These are phyloP conservation scores for Eciton burchellii DNA, from an alignment of 1,140 invertebrate genomes.

Conservation along the genomic window DNA sequence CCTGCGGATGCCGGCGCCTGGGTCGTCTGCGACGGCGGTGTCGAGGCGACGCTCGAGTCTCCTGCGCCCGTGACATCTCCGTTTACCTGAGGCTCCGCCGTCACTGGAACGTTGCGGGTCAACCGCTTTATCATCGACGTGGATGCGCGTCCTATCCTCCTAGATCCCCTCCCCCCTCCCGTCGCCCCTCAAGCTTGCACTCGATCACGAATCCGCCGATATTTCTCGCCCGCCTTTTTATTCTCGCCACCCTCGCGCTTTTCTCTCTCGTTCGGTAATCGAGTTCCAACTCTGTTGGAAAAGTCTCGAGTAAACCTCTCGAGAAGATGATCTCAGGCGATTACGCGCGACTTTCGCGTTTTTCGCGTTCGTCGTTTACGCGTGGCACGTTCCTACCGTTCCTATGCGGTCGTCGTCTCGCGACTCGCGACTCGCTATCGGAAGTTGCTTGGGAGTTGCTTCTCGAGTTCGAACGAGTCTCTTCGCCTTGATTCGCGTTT, in stretches of 20 bases:
- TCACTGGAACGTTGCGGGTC: constrained; percentile 79
- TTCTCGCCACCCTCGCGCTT: background rate
- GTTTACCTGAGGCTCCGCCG: constrained; percentile 83
- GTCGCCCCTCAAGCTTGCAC: constrained; percentile 48
- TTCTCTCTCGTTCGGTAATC: background rate
- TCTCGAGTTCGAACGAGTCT: too few species aligned
- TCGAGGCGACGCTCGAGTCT: constrained; percentile 84
- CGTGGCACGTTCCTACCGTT: too few species aligned
- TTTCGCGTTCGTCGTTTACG: too few species aligned
- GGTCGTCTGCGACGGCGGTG: constrained; percentile 79
- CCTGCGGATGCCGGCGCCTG: constrained; percentile 64
- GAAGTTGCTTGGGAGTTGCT: too few species aligned
- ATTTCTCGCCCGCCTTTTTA: background rate
- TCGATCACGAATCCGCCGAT: constrained; percentile 61
- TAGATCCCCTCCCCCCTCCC: background rate
- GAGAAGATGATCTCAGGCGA: too few species aligned
- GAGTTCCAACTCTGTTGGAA: too few species aligned
- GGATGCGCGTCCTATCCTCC: background rate
- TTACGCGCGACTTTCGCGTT: background rate
- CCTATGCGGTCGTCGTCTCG: too few species aligned
- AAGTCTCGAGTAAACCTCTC: too few species aligned
- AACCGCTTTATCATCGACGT: constrained; percentile 52
- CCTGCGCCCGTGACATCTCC: constrained; percentile 79
- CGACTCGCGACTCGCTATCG: too few species aligned
- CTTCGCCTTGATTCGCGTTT: too few species aligned